Percentiles rank a stretch among this genome's conserved stretches.
Conservation (phyloP, 2,113 vertebrate species). For the Esox niger region DNA sequence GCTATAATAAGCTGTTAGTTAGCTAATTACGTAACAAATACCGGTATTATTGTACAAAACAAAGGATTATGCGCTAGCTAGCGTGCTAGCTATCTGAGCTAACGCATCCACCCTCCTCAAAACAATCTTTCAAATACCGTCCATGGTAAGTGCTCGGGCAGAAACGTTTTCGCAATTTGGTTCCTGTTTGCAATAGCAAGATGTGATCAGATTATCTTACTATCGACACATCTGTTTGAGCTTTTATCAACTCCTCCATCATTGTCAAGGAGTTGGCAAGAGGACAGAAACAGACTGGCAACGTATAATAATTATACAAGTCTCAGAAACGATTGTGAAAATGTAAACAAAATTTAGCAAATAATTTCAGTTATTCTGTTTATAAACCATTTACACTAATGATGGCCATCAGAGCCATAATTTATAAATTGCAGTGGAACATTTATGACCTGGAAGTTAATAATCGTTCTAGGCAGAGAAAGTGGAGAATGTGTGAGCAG, state of each 20-base stretch:
- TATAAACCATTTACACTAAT: too few relatives aligned
- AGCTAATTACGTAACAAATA: neutral
- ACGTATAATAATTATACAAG: too few relatives aligned
- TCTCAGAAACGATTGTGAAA: too few relatives aligned
- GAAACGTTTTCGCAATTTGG: neutral
- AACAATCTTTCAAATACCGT: neutral
- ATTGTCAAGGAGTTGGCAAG: too few relatives aligned
- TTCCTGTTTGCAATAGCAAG: neutral
- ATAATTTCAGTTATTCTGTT: too few relatives aligned
- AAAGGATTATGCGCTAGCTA: too few relatives aligned
- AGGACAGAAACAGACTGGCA: too few relatives aligned
- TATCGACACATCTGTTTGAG: too few relatives aligned
- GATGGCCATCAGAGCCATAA: too few relatives aligned
- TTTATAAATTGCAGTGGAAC: neutral
- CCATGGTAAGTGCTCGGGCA: neutral
- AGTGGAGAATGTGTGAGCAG: neutral
- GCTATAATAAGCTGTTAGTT: neutral
- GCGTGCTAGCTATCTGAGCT: neutral
- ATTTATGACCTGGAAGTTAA: neutral
- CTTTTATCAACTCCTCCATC: too few relatives aligned
- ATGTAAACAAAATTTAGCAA: too few relatives aligned
- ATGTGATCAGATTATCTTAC: too few relatives aligned
- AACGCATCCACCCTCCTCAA: neutral
- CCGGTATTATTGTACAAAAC: neutral
- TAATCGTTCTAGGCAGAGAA: neutral